Base-by-base conservation (phyloP, 2,888 invertebrate genomes). In the Leptinotarsa tumamoca region DNA sequence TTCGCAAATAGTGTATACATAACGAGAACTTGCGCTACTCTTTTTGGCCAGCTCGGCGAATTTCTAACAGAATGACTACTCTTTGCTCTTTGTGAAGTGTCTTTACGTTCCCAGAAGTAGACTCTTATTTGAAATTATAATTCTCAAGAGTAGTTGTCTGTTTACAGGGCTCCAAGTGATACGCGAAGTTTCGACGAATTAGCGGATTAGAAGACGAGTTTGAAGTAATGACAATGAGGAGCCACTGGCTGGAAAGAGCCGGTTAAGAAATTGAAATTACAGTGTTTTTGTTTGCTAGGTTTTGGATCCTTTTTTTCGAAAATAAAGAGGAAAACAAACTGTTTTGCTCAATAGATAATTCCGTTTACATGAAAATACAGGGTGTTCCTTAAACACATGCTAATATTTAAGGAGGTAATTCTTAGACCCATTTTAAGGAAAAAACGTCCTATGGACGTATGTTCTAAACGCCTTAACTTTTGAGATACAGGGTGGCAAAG, bases 121-220 rank as follows among this genome's bases (percentile, higher is more conserved):
- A 69, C 73, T 74, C 72, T 76, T 75, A 78, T 78, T 79, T 76
- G 74, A 78, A 78, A 79, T 79, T 78, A 78, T 74, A 76, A 76
- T 76, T 72, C 76, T 67, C 74, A 33, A 71, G 76, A 58, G 58
- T 58, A 58, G 58, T 58, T 58, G 23, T 21, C 58, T 58, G 58
- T 58, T 58, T 58, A 58, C 58, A 23, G 21, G 21, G 58, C 21
- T 14, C 23, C 58, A 23, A 58, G 58, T 58, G 23, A 14, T 58
- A 21, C 21, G 18, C 23, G 21, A 15, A 58, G 58, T 23, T 15
- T 1, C 58, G 58, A 58, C 15, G 58, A 58, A 58, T 58, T 58
- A 58, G 27, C 21, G 21, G 15, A 15, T 23, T 58, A 14, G 15
- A 4, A 27, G 58, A 52, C 52, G 52, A 52, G 52, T 15, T 52